Base-by-base conservation (phyloP, 2,888 invertebrate genomes). In the Ligdia adustata region DNA sequence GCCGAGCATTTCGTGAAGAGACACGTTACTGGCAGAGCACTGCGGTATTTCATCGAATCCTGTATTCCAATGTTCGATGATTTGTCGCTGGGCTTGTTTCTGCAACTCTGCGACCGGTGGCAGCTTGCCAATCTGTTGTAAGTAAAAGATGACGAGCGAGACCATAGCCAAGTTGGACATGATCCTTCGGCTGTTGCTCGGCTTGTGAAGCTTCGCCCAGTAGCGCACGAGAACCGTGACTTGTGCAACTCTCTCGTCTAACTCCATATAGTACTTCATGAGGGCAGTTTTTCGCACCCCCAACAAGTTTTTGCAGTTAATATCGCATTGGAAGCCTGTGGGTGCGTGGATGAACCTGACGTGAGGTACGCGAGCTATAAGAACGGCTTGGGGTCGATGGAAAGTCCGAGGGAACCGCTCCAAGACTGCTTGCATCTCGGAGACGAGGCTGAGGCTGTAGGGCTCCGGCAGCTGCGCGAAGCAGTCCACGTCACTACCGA, bases 1-100 rank as follows among this genome's bases (percentile, higher is more conserved):
- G 24, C 53, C 52, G 24, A 57, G 50, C 52, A 51, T 29, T n/a
- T 42, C 20, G 14, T 42, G 39, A 3, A 52, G 34, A 6, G 51
- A 11, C 0, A 13, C 31, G 5, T 46, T 39, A 11, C 39, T 34
- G 3, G 28, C 9, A 4, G 39, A 9, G 1, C 18, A 9, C 32
- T 48, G 45, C 7, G 29, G 6, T 4, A 45, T 27, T 24, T 51
- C 39, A 20, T 45, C n/a, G 20, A 48, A 55, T 2, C 31, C 48
- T 4, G 18, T 5, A 9, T 51, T 33, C 54, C 54, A 54, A 5
- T 18, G 4, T 1, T 42, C 18, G 4, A n/a, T 11, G 2, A 26
- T 12, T 5, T 5, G 1, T 1, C 15, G 20, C 7, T 31, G 18
- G 6, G 43, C 41, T n/a, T 42, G 16, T 9, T 20, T 15, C 20